Conservation (phyloP, 1,140 invertebrate species). For the Euglossa dilemma region DNA sequence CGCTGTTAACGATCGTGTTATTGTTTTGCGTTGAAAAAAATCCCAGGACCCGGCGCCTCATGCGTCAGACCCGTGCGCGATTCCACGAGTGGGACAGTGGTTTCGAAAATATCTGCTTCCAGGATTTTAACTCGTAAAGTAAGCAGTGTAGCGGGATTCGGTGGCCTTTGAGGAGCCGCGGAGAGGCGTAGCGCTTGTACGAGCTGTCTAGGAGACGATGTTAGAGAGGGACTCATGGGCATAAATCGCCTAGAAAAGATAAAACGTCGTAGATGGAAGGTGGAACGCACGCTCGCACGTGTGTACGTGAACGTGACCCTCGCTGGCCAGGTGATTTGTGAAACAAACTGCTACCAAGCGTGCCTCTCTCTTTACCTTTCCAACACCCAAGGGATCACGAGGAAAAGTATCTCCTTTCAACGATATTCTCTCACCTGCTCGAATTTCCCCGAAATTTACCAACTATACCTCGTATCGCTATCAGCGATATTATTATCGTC, state of each 20-base stretch:
- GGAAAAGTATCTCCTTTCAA: neutral
- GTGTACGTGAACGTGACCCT: conserved; percentile 40
- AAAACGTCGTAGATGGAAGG: conserved; percentile 42
- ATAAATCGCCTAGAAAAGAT: conserved; percentile 55
- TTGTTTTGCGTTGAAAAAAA: neutral
- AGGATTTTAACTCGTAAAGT: conserved; percentile 30
- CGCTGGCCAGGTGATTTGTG: conserved; percentile 39
- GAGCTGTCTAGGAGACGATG: conserved; percentile 46
- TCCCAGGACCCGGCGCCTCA: too few relatives aligned
- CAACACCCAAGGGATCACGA: neutral
- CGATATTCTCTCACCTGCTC: too few relatives aligned
- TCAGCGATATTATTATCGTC: too few relatives aligned
- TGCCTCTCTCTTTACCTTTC: conserved; percentile 4
- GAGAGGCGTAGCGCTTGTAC: conserved; percentile 40
- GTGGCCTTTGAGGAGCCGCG: conserved; percentile 52
- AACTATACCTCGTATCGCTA: neutral
- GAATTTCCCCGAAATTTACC: neutral
- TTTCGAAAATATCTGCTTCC: conserved; percentile 3
- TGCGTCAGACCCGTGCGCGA: neutral
- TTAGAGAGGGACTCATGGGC: conserved; percentile 21
- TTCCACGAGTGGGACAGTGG: neutral
- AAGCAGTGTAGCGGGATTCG: conserved; percentile 29
- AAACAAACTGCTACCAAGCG: conserved; percentile 47
- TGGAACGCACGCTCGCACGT: conserved; percentile 32
- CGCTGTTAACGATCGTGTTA: neutral